Base-by-base conservation (phyloP, 53 echinoderm and acorn worm genomes). In the Apostichopus leukothele region DNA sequence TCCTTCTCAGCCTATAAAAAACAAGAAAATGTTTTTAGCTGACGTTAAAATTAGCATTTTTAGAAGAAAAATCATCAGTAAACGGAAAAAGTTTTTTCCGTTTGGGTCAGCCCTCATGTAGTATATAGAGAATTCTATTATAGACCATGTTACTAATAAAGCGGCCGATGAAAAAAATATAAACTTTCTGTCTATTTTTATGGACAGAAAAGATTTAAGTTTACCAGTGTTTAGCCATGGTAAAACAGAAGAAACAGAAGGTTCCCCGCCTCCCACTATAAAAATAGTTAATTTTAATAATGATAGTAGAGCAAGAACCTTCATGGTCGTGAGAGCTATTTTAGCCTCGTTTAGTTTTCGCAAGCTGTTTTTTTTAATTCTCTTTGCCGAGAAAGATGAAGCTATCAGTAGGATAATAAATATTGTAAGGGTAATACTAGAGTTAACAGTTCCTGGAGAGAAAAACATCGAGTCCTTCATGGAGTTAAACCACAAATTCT, bases 1-100 rank as follows among this genome's bases (percentile, higher is more conserved):
- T 18, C 94, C 94, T 84, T 93, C 94, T 68, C 94, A 93, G 1
- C 94, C 94, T 27, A 93, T 67, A 71, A 93, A 93, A n/a, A 93
- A 16, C 3, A 91, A 71, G 16, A 93, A 91, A 10, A 93, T 23
- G 0, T 86, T 93, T 67, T 91, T 90, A 0, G 91, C 78, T 5
- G 88, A 90, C 9, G 90, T 90, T 39, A 93, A 12, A 6, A 91
- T 88, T 3, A 93, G 13, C 94, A 93, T 93, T 19, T 89, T 90
- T 51, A 93, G 74, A 5, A 91, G 21, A 51, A 94, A 90, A 51
- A 94, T 86, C 0, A 89, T 80, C 52, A 94, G 84, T 5, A 92
- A 51, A 0, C 88, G 92, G 18, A 92, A 89, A 76, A 94, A 94
- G 18, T 73, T 83, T 0, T 51, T 66, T 6, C 21, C 16, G 53